Percentiles rank a stretch among this genome's conserved stretches.
These are phyloP conservation scores for Antidorcas marsupialis DNA, from an alignment of 2,113 vertebrate genomes.

Conservation along the genomic window DNA sequence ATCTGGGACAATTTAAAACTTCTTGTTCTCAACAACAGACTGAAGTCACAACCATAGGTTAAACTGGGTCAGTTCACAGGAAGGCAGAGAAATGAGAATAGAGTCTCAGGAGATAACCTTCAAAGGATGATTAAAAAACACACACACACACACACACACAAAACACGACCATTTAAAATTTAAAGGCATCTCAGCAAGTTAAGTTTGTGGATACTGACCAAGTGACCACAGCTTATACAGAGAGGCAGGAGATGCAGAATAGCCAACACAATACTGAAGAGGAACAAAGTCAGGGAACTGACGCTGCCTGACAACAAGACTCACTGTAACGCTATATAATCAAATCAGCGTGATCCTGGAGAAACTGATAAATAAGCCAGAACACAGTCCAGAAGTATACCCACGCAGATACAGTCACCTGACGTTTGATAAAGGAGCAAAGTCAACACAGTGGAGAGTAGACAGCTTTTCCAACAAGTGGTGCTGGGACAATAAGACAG, in stretches of 20 bases:
- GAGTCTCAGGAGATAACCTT: background rate
- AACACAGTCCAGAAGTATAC: background rate
- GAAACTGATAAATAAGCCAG: background rate
- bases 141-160: too few species aligned
- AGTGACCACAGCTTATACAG: fast-evolving
- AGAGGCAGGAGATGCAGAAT: background rate
- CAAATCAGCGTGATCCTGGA: background rate
- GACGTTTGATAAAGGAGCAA: background rate
- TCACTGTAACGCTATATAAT: background rate
- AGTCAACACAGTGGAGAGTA: background rate
- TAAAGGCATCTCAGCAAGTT: background rate
- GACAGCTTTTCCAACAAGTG: background rate
- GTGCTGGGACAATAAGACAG: background rate
- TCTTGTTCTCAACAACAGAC: background rate
- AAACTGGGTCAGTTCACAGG: background rate
- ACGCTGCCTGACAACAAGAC: background rate
- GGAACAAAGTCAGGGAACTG: background rate
- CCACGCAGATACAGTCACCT: background rate
- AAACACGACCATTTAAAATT: background rate
- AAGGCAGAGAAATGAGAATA: background rate
- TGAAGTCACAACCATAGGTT: background rate
- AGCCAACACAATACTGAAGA: background rate
- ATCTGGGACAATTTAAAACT: background rate
- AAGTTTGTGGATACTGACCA: background rate
- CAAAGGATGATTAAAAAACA: background rate